Conservation (phyloP, 2,888 invertebrate species). For the Latrodectus elegans region DNA sequence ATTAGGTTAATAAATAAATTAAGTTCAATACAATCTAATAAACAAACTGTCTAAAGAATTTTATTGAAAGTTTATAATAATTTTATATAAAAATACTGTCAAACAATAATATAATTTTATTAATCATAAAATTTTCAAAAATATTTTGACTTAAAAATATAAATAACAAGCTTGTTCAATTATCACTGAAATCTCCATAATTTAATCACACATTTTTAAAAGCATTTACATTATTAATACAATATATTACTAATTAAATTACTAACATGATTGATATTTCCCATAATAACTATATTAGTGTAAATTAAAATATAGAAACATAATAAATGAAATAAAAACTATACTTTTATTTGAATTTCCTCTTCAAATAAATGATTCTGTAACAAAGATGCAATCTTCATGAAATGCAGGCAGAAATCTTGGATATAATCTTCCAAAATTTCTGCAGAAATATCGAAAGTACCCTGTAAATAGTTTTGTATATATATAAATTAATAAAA, state of each 20-base stretch:
- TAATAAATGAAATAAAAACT: neutral
- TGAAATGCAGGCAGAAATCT: slow-evolving; percentile 79
- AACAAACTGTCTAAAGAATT: no score
- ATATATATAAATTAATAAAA: no score
- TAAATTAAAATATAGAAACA: neutral
- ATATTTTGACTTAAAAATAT: no score
- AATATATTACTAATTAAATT: neutral
- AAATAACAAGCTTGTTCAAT: no score
- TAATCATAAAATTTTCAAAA: no score
- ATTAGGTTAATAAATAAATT: no score
- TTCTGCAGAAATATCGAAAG: slow-evolving; percentile 55
- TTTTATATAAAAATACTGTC: no score
- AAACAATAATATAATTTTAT: no score
- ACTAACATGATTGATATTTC: neutral
- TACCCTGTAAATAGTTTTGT: slow-evolving; percentile 28
- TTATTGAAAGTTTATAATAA: no score
- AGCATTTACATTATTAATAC: neutral
- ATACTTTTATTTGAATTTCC: slow-evolving; percentile 76
- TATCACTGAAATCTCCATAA: no score
- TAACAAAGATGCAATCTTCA: slow-evolving; percentile 86
- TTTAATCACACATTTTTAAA: neutral
- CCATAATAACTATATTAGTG: neutral
- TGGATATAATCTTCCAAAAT: slow-evolving; percentile 80
- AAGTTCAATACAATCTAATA: no score
- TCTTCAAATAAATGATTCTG: slow-evolving; percentile 83